Evolutionary conservation across 2,797 vertebrate species (phyloP).

Genomic region (Intellagama lesueurii): DNA sequence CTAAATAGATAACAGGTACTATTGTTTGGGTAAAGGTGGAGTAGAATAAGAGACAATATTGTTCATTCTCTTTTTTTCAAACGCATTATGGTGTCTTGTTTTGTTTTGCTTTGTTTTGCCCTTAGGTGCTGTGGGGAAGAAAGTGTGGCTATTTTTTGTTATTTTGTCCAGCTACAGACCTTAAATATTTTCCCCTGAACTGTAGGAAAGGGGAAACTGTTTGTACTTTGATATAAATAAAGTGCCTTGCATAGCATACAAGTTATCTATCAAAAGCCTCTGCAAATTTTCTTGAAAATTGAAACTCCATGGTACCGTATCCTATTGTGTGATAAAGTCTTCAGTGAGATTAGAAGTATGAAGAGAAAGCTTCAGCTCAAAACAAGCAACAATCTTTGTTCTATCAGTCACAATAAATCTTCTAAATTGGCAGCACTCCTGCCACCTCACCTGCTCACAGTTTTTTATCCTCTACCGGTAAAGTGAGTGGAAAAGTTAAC

Average conservation of each 20-base stretch:
- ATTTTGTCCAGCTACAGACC: constrained; percentile 41
- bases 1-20: neutral
- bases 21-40: neutral
- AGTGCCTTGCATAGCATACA: constrained; percentile 64
- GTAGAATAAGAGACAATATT: constrained; percentile 36
- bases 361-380: constrained; percentile 71
- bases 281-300: constrained; percentile 64
- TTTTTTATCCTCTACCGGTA: constrained; percentile 66
- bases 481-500: constrained; percentile 64
- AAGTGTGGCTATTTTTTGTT: constrained; percentile 30
- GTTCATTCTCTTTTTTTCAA: constrained; percentile 11
- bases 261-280: constrained; percentile 67
- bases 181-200: constrained; percentile 59
- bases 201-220: constrained; percentile 60
- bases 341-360: constrained; percentile 67
- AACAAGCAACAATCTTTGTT: constrained; percentile 53
- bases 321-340: constrained; percentile 66
- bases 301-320: constrained; percentile 58
- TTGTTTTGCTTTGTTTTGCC: constrained; percentile 1
- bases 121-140: neutral
- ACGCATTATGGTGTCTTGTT: rapidly evolving
- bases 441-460: constrained; percentile 57
- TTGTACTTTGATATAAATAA: constrained; percentile 65
- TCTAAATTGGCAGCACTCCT: constrained; percentile 67
- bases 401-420: constrained; percentile 60